Evolutionary conservation across 2,888 invertebrate genomes (phyloP).

Genomic region (Trypoxylon attenuatum): DNA sequence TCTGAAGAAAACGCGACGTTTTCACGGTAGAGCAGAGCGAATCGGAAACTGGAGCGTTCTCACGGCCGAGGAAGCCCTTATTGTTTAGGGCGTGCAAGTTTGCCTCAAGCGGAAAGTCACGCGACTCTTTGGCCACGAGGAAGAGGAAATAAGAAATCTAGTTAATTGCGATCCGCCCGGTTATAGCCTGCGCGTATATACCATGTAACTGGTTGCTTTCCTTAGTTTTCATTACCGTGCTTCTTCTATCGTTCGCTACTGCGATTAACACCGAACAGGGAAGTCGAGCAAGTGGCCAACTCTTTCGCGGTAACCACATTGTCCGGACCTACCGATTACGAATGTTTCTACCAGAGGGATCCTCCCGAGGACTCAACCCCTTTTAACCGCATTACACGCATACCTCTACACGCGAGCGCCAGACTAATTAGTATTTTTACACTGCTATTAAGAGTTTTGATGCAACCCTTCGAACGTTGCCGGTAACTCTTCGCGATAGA

Average conservation of each 20-base stretch:
- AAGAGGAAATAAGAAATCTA: slow-evolving; percentile 54
- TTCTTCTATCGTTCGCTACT: neutral
- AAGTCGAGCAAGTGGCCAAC: neutral
- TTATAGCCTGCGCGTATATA: slow-evolving; percentile 24
- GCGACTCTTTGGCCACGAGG: slow-evolving; percentile 40
- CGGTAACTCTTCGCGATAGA: no score
- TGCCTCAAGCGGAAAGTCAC: slow-evolving; percentile 56
- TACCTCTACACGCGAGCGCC: neutral
- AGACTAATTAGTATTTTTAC: neutral
- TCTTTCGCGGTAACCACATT: neutral
- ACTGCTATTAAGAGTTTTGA: neutral
- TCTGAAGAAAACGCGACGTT: slow-evolving; percentile 4
- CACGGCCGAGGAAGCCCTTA: slow-evolving; percentile 52
- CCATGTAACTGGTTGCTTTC: slow-evolving; percentile 25
- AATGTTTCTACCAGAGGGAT: no score
- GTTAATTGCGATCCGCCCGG: slow-evolving; percentile 46
- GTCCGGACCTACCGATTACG: neutral
- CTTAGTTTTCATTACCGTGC: neutral
- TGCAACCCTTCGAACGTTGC: no score
- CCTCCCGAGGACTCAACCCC: neutral
- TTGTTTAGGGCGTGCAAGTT: slow-evolving; percentile 41
- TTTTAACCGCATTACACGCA: neutral
- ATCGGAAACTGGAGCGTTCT: slow-evolving; percentile 40
- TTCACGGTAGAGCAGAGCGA: slow-evolving; percentile 37
- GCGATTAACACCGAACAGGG: slow-evolving; percentile 7